Evolutionary conservation across 1,140 invertebrate species (phyloP), one percentile per base, ranked within the genome.

Genomic region (Drosophila elegans): DNA sequence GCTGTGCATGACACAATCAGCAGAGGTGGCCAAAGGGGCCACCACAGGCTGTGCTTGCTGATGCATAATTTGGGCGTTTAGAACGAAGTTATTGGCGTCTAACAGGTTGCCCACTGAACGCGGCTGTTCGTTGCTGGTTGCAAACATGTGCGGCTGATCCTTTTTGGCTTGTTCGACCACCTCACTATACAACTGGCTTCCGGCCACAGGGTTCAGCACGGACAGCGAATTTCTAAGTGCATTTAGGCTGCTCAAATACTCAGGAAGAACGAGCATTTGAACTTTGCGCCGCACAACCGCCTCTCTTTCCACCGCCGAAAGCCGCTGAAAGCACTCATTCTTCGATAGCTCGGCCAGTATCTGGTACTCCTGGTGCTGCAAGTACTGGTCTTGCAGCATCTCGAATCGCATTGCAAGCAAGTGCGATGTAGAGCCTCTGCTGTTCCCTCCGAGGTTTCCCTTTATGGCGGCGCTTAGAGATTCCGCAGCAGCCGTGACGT

Each of bases 261-360:
- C 93, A 0, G 93, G 83, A 1, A 93, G 78, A 38, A 93, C 93
- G 39, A 94, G 77, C 76, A 93, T 92, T 64, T 93, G 81, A 57
- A 95, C 89, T 54, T 94, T 94, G 59, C 94, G 94, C 32, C 93
- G 74, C 3, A 95, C 93, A 32, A 95, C 73, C 44, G 93, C 93
- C 83, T 95, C 94, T 57, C 96, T 95, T 74, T 96, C 95, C 2
- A 94, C 80, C 0, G 94, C 93, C 63, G 92, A 93, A 7, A 96
- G 71, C 0, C 93, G 93, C 51, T 93, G 93, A 93, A 95, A 96
- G 13, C 94, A 94, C 32, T 96, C 95, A 42, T 94, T 93, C 36
- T 95, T 94, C 5, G 95, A 94, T 10, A 96, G 86, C 72, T 96
- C 95, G 7, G 92, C 90, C 13, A 95, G 89, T 12, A 95, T 93